Evolutionary conservation across 2,888 invertebrate genomes (phyloP).

Genomic region (Cactoblastis cactorum): DNA sequence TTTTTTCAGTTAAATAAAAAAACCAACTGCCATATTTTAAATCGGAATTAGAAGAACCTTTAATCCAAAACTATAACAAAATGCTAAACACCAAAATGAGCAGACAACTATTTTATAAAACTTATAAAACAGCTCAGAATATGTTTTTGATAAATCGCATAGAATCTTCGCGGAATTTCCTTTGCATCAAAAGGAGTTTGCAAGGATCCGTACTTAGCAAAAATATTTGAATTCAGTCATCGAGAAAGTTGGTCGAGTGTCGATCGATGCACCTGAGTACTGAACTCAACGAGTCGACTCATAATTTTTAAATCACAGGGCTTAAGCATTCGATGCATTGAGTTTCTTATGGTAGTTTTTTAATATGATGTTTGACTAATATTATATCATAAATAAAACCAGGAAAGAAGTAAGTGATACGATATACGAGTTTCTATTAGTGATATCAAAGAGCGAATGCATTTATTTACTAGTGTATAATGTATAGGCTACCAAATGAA

Average conservation of each 20-base stretch:
- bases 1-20: too few relatives aligned
- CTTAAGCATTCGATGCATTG: background rate
- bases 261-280: conserved; percentile 47
- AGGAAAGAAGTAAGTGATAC: too few relatives aligned
- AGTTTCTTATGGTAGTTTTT: too few relatives aligned
- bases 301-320: background rate
- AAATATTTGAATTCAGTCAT: conserved; percentile 64
- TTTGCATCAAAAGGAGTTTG: conserved; percentile 48
- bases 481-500: too few relatives aligned
- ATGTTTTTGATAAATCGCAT: conserved; percentile 13
- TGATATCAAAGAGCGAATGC: too few relatives aligned
- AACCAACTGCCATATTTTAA: too few relatives aligned
- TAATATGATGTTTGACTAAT: too few relatives aligned
- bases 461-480: too few relatives aligned
- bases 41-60: too few relatives aligned
- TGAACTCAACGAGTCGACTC: conserved; percentile 29
- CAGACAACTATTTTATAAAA: background rate
- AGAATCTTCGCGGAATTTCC: conserved; percentile 25
- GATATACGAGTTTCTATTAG: too few relatives aligned
- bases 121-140: background rate
- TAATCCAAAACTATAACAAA: background rate
- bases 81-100: background rate
- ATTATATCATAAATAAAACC: too few relatives aligned
- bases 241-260: conserved; percentile 39
- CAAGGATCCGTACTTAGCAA: conserved; percentile 51